Base-by-base conservation (phyloP, 2,797 vertebrate species). In the Aratinga solstitialis region DNA sequence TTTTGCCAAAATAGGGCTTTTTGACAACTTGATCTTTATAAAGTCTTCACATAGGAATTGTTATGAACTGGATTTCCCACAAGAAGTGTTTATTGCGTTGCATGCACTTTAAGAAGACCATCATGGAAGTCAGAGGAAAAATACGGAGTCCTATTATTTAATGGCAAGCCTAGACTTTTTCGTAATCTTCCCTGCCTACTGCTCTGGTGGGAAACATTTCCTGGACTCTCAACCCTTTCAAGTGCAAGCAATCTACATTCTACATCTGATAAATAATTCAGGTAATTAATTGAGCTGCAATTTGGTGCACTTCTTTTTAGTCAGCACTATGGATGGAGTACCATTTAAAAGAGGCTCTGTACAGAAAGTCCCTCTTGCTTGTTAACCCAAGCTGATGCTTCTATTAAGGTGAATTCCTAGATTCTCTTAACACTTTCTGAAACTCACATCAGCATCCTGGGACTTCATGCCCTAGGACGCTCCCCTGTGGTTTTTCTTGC, bases 231-330 rank as follows among this genome's bases (percentile, higher is more conserved):
- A 96, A 85, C 40, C 91, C 94, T 95, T 96, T 97, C 84, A 95
- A 81, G 87, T 91, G 77, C 80, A 91, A 94, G 93, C 89, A 94
- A 93, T 96, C 96, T 88, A 92, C 83, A 76, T 95, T 97, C 96
- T 94, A 97, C 95, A 94, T 76, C 94, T 94, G 86, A 94, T 97
- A 97, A 97, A 97, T 97, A 97, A 97, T 97, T 97, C 90, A 97
- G 73, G 59, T 94, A 96, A 96, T 97, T 96, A 96, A 97, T 50
- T 93, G 91, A 95, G 84, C 89, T 86, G 90, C 94, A 95, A 94
- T 94, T 94, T 96, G 94, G 85, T 92, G 83, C 51, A 56, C 73
- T 89, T 47, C 81, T 83, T 87, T 90, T 89, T 84, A 96, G 95
- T 96, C 95, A 96, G 94, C 93, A 95, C 50, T 95, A 80, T 2